Percentiles rank a stretch among this genome's conserved stretches.
phyloP scores from a whole-genome alignment of 2,888 invertebrate species.

The Eupithecia subumbrata region DNA sequence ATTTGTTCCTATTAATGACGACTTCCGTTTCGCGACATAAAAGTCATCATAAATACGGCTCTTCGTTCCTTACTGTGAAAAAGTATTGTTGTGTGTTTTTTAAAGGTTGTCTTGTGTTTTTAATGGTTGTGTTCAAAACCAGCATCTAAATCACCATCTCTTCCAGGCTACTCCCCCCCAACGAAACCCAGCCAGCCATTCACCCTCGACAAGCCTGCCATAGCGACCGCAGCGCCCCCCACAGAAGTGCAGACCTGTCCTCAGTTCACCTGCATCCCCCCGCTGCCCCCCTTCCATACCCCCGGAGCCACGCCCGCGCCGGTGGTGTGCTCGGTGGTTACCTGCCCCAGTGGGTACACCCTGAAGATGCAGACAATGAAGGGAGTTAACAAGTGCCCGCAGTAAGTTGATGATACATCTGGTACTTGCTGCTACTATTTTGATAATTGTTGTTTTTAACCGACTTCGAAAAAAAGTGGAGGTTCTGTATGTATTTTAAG shows the following conservation, averaged over 20 bases:
- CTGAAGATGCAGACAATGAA: slow-evolving; percentile 74
- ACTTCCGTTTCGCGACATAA: background rate
- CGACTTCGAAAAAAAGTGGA: too few relatives aligned
- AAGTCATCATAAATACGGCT: background rate
- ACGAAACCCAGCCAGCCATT: slow-evolving; percentile 62
- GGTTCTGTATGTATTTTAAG: too few relatives aligned
- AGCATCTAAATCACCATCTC: background rate
- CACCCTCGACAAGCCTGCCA: slow-evolving; percentile 66
- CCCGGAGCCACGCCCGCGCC: slow-evolving; percentile 60
- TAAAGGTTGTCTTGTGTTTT: too few relatives aligned
- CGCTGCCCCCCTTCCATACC: slow-evolving; percentile 69
- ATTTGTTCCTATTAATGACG: too few relatives aligned
- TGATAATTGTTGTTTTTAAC: too few relatives aligned
- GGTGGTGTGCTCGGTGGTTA: slow-evolving; percentile 71
- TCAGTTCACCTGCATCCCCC: slow-evolving; percentile 83
- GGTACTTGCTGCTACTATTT: too few relatives aligned
- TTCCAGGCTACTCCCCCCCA: slow-evolving; percentile 49
- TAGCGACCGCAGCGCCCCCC: slow-evolving; percentile 37
- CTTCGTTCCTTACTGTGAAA: background rate
- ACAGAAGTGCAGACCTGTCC: slow-evolving; percentile 67
- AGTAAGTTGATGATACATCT: slow-evolving; percentile 58
- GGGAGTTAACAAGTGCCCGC: slow-evolving; percentile 73
- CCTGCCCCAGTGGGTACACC: slow-evolving; percentile 85
- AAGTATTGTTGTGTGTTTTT: background rate
- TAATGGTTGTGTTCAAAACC: too few relatives aligned